phyloP scores from a whole-genome alignment of 1,140 invertebrate genomes.

The Cherax destructor region DNA sequence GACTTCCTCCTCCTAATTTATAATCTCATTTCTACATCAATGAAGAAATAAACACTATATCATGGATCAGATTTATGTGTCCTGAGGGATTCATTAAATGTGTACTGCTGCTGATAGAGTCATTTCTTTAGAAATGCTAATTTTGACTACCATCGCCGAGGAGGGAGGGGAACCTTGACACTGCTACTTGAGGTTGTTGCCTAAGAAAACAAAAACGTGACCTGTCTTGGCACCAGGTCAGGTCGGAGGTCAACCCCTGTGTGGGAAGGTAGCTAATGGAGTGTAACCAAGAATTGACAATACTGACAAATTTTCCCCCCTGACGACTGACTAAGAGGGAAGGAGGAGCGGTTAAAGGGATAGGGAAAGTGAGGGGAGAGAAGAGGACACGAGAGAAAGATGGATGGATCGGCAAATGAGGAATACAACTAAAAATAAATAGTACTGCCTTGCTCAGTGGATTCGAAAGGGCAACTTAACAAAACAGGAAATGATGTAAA shows the following conservation, averaged over 20 bases:
- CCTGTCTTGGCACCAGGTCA: slow-evolving; percentile 39
- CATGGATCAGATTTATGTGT: too few relatives aligned
- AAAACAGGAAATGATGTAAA: too few relatives aligned
- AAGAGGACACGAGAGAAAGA: neutral
- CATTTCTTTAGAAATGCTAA: too few relatives aligned
- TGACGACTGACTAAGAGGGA: neutral
- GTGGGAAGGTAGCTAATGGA: slow-evolving; percentile 58
- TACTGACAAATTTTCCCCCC: slow-evolving; percentile 33
- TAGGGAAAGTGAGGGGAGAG: neutral
- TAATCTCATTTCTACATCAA: neutral
- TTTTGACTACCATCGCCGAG: too few relatives aligned
- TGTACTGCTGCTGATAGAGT: too few relatives aligned
- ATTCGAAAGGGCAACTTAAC: too few relatives aligned
- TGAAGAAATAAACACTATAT: too few relatives aligned
- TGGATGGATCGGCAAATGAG: neutral
- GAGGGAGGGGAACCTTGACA: neutral
- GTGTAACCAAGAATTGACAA: slow-evolving; percentile 39
- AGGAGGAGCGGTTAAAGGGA: neutral
- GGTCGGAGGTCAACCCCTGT: slow-evolving; percentile 48
- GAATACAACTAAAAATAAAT: neutral
- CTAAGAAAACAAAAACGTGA: slow-evolving; percentile 63
- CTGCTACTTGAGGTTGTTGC: slow-evolving; percentile 5
- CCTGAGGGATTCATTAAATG: too few relatives aligned
- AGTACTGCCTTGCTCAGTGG: too few relatives aligned
- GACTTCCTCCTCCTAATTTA: neutral